Conservation (phyloP, 2,113 vertebrate genomes). For the Speoplatyrhinus poulsoni region DNA sequence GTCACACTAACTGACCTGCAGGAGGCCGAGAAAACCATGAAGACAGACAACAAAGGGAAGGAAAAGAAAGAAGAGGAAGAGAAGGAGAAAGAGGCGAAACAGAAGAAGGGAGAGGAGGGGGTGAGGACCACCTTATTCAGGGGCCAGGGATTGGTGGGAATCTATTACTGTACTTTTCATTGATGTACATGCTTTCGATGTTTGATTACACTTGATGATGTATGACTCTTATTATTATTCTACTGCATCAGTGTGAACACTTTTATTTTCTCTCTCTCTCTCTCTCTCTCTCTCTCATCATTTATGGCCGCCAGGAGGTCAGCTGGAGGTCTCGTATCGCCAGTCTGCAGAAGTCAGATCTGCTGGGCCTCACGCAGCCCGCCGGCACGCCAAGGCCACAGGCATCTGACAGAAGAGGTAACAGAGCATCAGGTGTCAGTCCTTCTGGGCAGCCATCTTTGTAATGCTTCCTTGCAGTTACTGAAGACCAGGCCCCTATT, state of each 20-base stretch:
- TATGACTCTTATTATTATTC: no score
- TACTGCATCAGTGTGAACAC: no score
- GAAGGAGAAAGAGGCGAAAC: constrained; percentile 71
- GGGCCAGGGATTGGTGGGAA: constrained; percentile 4
- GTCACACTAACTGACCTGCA: constrained; percentile 83
- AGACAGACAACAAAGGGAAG: constrained; percentile 67
- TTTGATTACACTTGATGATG: no score
- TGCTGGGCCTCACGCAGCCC: constrained; percentile 81
- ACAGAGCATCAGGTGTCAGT: background rate
- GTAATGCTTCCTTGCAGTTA: no score
- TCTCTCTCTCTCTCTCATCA: constrained; percentile 31
- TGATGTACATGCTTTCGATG: no score
- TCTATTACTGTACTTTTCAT: background rate
- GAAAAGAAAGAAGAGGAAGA: constrained; percentile 68
- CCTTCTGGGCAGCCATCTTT: background rate
- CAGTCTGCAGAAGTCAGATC: constrained; percentile 83
- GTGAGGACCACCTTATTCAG: constrained; percentile 49
- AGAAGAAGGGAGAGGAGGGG: constrained; percentile 76
- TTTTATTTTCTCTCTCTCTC: constrained; percentile 14
- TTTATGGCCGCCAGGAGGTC: constrained; percentile 69
- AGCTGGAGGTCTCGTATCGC: constrained; percentile 84
- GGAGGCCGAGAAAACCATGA: constrained; percentile 82
- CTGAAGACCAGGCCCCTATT: no score
- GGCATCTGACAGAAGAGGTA: constrained; percentile 67
- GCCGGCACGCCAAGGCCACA: constrained; percentile 70